A percentile compares a stretch with the other conserved stretches of the same genome.
These are phyloP conservation scores for Euura lappo DNA, from an alignment of 1,140 invertebrate genomes.

Conservation along the genomic window DNA sequence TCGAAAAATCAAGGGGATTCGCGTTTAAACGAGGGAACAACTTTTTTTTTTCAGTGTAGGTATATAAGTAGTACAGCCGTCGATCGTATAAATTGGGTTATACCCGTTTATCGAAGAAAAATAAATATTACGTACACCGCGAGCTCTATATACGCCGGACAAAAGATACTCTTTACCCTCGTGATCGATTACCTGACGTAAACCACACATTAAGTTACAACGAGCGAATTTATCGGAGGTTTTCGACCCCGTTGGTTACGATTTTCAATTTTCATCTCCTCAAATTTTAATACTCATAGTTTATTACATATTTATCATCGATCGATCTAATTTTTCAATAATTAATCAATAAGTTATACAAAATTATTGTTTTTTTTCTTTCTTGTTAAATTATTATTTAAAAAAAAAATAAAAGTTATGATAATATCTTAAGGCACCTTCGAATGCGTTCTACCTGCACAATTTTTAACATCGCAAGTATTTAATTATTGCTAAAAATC, in stretches of 20 bases:
- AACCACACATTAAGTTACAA: too few relatives aligned
- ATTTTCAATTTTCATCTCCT: background rate
- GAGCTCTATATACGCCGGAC: too few relatives aligned
- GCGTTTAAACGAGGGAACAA: background rate
- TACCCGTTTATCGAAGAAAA: slow-evolving; percentile 18
- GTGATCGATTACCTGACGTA: too few relatives aligned
- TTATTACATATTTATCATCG: background rate
- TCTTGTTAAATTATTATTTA: background rate
- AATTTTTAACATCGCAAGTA: background rate
- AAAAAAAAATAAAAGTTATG: background rate
- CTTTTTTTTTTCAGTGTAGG: slow-evolving; percentile 1
- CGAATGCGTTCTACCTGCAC: background rate
- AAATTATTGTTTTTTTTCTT: too few relatives aligned
- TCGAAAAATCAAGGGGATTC: slow-evolving; percentile 11
- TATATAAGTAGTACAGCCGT: background rate
- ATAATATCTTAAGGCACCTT: slow-evolving; percentile 7
- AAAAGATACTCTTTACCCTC: too few relatives aligned
- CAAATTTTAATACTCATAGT: background rate
- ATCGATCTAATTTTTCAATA: background rate
- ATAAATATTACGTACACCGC: background rate
- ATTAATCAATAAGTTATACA: background rate
- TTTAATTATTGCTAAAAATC: background rate
- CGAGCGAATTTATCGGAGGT: too few relatives aligned
- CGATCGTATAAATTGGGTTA: slow-evolving; percentile 18
- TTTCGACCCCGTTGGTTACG: too few relatives aligned